Evolutionary conservation across 2,888 invertebrate genomes (phyloP), one percentile per base, ranked within the genome.

Genomic region (Byasa hedistus): DNA sequence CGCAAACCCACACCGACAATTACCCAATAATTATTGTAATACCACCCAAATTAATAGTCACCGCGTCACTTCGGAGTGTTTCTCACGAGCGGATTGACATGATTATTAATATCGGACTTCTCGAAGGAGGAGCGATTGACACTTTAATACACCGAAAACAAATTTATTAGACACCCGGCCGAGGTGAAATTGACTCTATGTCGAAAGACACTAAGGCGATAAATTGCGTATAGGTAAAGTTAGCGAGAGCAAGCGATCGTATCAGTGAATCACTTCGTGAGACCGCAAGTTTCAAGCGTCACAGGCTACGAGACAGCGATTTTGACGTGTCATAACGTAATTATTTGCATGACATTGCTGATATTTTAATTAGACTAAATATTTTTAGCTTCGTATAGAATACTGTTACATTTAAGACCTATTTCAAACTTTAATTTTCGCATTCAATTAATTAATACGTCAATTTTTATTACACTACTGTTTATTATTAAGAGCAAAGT

Each of bases 41-140:
- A 79, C 79, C 77, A 68, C 75, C 79, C 76, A 87, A 86, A 89
- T 87, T 87, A 87, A 86, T 86, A 87, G 84, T 85, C 85, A 81
- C 84, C 76, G 73, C 73, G 76, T 79, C 81, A 79, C 79, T 80
- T 82, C 80, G 79, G 84, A 83, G 86, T 83, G 84, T 86, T 89
- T 91, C 90, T 90, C 90, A 91, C 89, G 90, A 81, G 74, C 69
- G 74, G 80, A 86, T 86, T 87, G 89, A 89, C 89, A 86, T 84
- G 85, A 85, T 89, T 89, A 89, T 88, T 89, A 88, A 87, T 87
- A 87, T 83, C 79, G 72, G 69, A 68, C 68, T 75, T 82, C 72
- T 70, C 69, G 81, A 77, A 82, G 84, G 84, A 88, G 87, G 86
- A 80, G 87, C 87, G 85, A 84, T 89, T 87, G 89, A 89, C 89